Percentiles rank a stretch among this genome's conserved stretches.
These are phyloP conservation scores for Myotis myotis DNA, from an alignment of 2,797 vertebrate species.

Conservation along the genomic window DNA sequence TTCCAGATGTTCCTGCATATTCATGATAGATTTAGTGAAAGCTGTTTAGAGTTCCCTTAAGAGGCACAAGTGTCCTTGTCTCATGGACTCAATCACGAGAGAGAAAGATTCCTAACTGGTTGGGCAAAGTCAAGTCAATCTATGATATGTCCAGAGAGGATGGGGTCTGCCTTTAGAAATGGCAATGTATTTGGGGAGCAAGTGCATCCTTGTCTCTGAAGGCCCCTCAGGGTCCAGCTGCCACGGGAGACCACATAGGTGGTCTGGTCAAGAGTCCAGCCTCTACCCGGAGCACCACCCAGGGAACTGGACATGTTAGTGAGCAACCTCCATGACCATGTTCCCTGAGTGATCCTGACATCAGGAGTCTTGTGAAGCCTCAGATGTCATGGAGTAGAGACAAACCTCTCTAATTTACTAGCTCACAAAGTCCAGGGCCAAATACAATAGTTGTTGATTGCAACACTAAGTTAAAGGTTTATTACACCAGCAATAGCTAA, in stretches of 20 bases:
- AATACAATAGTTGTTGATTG: not conserved
- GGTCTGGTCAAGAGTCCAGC: rapidly evolving
- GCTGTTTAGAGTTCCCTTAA: not conserved
- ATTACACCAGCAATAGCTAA: no score
- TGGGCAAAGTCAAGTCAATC: not conserved
- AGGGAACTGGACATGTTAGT: rapidly evolving
- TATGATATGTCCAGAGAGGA: not conserved
- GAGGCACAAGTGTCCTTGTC: not conserved
- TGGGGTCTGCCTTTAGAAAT: rapidly evolving
- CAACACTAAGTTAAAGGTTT: not conserved
- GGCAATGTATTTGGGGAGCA: not conserved
- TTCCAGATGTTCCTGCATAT: not conserved
- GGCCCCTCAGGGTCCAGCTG: not conserved
- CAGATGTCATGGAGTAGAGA: not conserved
- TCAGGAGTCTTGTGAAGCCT: not conserved
- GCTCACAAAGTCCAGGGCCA: no score
- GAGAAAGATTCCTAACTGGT: not conserved
- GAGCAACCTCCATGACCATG: not conserved
- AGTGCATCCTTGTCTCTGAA: not conserved
- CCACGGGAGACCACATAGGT: rapidly evolving
- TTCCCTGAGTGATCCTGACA: not conserved
- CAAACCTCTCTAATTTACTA: not conserved
- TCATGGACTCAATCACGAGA: not conserved
- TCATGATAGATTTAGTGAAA: not conserved
- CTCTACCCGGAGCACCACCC: rapidly evolving